Base-by-base conservation (phyloP, 2,888 invertebrate species). In the Fragum sueziense region DNA sequence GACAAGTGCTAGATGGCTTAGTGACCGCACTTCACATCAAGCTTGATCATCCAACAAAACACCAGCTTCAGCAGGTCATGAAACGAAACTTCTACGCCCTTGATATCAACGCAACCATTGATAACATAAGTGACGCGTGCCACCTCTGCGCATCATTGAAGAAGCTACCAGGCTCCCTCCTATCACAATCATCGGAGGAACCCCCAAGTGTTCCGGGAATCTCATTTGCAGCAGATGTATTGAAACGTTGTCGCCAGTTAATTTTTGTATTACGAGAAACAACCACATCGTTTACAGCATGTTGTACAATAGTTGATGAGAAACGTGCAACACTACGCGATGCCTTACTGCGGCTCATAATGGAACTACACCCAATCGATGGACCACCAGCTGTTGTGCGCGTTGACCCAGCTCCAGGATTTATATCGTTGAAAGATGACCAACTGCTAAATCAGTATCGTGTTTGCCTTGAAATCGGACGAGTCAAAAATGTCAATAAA, bases 221-320 rank as follows among this genome's bases (percentile, higher is more conserved):
- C 0, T 70, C 76, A 7, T 88, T 87, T 71, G 86, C 86, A 1
- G 87, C 86, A 9, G 87, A 89, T 57, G 81, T 89, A 0, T 31
- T 87, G 2, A 83, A 77, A 65, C 80, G 76, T 11, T 73, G 83
- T 6, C 61, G 83, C 22, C 88, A 88, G 67, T 29, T 74, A 1
- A 80, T 88, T 29, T 52, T 84, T 0, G 70, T 82, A 7, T 22
- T 82, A 11, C 52, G 84, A 34, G 82, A 86, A 72, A 73, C 80
- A 0, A 76, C 81, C 1, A 80, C 80, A 2, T 79, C 84, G 0
- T 76, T 71, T 37, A 80, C 80, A 11, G 1, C 37, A 17, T 70
- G 74, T 0, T 73, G 76, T 31, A 22, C 84, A 0, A 79, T 82
- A 7, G 11, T 41, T 0, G 76, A 86, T 54, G 79, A 86, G 33